A percentile compares a stretch with the other conserved stretches of the same genome.
Conservation (phyloP, 2,113 vertebrate species). For the Etheostoma cragini region DNA sequence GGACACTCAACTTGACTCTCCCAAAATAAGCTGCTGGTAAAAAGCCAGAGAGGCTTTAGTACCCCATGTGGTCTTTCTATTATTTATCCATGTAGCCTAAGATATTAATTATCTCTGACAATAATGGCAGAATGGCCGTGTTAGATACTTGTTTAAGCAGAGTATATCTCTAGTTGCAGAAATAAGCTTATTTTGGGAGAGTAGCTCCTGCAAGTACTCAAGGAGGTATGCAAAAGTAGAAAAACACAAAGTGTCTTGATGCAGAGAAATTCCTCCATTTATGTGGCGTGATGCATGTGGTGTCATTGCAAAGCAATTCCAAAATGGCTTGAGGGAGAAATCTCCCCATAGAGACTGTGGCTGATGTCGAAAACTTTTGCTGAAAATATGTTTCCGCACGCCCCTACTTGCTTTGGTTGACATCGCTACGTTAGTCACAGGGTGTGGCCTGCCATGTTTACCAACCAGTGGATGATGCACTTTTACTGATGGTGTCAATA, state of each 20-base stretch:
- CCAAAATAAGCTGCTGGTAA: constrained; percentile 72
- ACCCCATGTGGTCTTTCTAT: constrained; percentile 37
- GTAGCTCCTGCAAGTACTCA: constrained; percentile 7
- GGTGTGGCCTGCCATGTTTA: constrained; percentile 50
- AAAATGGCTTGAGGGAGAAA: constrained; percentile 58
- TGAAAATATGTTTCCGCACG: constrained; percentile 58
- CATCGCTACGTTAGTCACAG: constrained; percentile 47
- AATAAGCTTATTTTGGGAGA: constrained; percentile 74
- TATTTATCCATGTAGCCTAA: constrained; percentile 34
- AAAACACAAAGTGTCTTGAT: constrained; percentile 43
- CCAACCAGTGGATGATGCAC: constrained; percentile 32
- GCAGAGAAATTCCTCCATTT: constrained; percentile 36
- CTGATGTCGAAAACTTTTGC: constrained; percentile 70
- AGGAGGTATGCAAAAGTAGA: constrained; percentile 39
- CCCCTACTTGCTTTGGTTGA: constrained; percentile 62
- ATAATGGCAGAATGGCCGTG: constrained; percentile 16
- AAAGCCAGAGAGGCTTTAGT: constrained; percentile 25
- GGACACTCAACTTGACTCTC: constrained; percentile 72
- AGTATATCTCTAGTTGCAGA: constrained; percentile 2
- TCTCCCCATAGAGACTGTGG: constrained; percentile 42
- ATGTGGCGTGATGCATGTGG: constrained; percentile 75
- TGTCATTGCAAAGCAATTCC: constrained; percentile 58
- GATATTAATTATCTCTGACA: constrained; percentile 33
- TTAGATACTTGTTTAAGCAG: constrained; percentile 22
- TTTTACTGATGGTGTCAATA: neutral